Evolutionary conservation across 2,113 vertebrate species (phyloP), one percentile per base, ranked within the genome.

Genomic region (Thymallus thymallus): DNA sequence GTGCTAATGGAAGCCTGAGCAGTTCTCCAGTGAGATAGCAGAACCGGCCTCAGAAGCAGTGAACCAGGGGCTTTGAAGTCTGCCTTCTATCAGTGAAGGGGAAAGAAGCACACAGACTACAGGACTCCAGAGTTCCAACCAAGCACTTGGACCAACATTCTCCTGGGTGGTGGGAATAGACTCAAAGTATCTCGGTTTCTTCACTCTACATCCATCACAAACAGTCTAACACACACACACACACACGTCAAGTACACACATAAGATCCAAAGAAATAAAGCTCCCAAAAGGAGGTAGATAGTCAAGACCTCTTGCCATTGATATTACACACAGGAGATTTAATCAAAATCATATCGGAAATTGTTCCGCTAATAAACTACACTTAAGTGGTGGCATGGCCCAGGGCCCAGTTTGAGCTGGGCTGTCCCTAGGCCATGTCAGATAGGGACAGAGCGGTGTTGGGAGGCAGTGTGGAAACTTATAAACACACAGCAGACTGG

Each of bases 281-380:
- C 1, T n/a, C 32, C 0, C 16, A 30, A 67, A 32, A n/a, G 29
- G 65, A 41, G 32, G 65, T 32, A 41, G 65, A 67, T 35, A 41
- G 65, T 41, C 65, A 41, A 41, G 65, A 67, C 65, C 32, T 9
- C 30, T 67, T 10, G 65, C 30, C 30, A 67, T n/a, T 9, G 65
- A 67, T 41, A 67, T n/a, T n/a, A 30, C 65, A 67, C 65, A 67
- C 65, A 20, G 18, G 65, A 67, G 65, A 20, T 41, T 67, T 20
- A 30, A 67, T 41, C 64, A 12, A 67, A 41, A 67, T 20, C 30
- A 35, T 78, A 69, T 73, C 9, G 64, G 72, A 75, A 77, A 80
- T 30, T 20, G 56, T 58, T 72, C 46, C 74, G 58, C 56, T 62
- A 77, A 74, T 77, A 82, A 79, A 74, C 65, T 70, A 63, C 18